Evolutionary conservation across 1,140 invertebrate species (phyloP).

Genomic region (Solenopsis fugax): DNA sequence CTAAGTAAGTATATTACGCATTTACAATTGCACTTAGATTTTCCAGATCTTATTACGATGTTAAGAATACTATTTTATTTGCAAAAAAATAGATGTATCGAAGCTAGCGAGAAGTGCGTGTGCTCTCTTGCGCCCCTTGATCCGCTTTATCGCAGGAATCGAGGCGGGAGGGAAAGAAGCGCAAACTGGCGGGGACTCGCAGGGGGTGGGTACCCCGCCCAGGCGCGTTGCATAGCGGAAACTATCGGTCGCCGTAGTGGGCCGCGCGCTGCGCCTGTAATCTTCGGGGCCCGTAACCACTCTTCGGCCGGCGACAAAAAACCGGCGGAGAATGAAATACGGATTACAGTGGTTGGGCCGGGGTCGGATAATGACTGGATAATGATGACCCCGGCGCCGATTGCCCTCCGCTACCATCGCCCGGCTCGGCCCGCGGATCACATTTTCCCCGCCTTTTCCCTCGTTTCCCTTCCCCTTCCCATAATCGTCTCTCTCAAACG

Average conservation of each 20-base stretch:
- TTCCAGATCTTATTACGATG: neutral
- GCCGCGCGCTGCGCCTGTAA: conserved; percentile 76
- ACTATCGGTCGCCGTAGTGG: conserved; percentile 72
- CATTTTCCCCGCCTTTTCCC: conserved; percentile 66
- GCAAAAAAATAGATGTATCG: neutral
- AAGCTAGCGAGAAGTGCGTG: conserved; percentile 1
- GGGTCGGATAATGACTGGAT: conserved; percentile 77
- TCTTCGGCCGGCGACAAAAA: conserved; percentile 77
- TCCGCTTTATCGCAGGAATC: conserved; percentile 6
- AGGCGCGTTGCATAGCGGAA: conserved; percentile 68
- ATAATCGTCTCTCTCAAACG: neutral
- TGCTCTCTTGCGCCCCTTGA: neutral
- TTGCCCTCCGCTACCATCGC: conserved; percentile 64
- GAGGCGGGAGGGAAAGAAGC: neutral
- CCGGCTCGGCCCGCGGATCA: conserved; percentile 50
- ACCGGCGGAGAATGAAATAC: conserved; percentile 83
- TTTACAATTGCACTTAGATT: neutral
- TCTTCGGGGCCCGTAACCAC: conserved; percentile 78
- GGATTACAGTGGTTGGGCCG: conserved; percentile 83
- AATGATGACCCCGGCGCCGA: conserved; percentile 73
- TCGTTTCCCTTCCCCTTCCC: conserved; percentile 24
- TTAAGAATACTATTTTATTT: neutral
- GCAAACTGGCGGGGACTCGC: neutral
- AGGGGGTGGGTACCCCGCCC: conserved; percentile 22
- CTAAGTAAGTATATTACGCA: neutral